Conservation (phyloP, 2,113 vertebrate species). For the Hippocampus mohnikei region DNA sequence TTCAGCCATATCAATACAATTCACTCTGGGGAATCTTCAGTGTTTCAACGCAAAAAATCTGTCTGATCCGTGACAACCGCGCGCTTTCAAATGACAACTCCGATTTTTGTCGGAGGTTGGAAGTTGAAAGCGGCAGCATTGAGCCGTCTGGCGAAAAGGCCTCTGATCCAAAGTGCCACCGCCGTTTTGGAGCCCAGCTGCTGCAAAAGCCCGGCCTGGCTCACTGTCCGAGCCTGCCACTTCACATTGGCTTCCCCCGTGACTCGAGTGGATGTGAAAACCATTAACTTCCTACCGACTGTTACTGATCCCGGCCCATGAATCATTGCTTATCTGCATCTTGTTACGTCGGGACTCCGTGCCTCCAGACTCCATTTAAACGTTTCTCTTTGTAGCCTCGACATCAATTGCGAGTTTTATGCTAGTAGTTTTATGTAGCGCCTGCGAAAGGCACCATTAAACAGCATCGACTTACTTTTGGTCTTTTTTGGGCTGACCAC, state of each 20-base stretch:
- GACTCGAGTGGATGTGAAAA: slow-evolving; percentile 67
- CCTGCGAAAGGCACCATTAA: slow-evolving; percentile 9
- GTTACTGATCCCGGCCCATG: slow-evolving; percentile 30
- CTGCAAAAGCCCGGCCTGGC: slow-evolving; percentile 42
- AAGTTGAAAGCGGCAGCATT: slow-evolving; percentile 51
- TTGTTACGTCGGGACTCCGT: slow-evolving; percentile 39
- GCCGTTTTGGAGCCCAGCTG: slow-evolving; percentile 65
- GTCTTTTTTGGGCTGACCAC: slow-evolving; percentile 29
- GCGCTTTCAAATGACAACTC: slow-evolving; percentile 57
- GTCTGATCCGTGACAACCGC: slow-evolving; percentile 48
- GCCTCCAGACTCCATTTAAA: slow-evolving; percentile 23
- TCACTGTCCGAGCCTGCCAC: slow-evolving; percentile 64
- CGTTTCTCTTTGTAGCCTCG: slow-evolving; percentile 12
- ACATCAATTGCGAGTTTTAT: slow-evolving; percentile 1
- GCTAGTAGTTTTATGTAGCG: not conserved
- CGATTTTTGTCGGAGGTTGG: slow-evolving; percentile 50
- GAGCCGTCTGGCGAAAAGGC: slow-evolving; percentile 62
- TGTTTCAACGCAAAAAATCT: slow-evolving; percentile 32
- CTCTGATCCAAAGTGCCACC: slow-evolving; percentile 69
- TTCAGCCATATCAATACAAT: slow-evolving; percentile 59
- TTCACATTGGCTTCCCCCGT: slow-evolving; percentile 58
- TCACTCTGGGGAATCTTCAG: slow-evolving; percentile 36
- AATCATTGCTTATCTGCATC: slow-evolving; percentile 35
- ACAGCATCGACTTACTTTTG: slow-evolving; percentile 16
- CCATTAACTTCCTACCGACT: slow-evolving; percentile 61